Percentiles rank a stretch among this genome's conserved stretches.
Evolutionary conservation across 53 echinoderm and acorn worm genomes (phyloP).

Genomic region (Paracentrotus lividus): DNA sequence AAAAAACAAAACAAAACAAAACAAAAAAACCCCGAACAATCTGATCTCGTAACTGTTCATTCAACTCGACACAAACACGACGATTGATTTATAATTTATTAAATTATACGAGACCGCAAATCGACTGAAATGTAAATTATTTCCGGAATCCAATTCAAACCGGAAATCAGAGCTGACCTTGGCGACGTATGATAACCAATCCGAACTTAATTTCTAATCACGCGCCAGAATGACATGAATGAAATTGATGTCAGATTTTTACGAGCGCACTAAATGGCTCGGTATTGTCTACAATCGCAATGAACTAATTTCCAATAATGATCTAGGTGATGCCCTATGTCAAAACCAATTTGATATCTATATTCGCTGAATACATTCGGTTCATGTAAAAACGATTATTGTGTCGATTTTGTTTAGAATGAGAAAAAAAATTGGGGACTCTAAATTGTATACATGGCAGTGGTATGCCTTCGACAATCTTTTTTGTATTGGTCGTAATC

Average conservation of each 20-base stretch:
- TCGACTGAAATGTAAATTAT: neutral
- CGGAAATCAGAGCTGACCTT: neutral
- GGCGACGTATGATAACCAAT: neutral
- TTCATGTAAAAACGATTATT: neutral
- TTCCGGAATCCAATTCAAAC: neutral
- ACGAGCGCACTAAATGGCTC: conserved; percentile 2
- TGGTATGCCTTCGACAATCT: too few relatives aligned
- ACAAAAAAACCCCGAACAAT: too few relatives aligned
- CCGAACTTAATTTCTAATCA: neutral
- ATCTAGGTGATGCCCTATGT: conserved; percentile 8
- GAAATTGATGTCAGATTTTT: neutral
- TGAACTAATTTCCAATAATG: conserved; percentile 23
- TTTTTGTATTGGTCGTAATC: too few relatives aligned
- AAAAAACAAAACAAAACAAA: too few relatives aligned
- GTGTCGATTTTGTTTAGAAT: too few relatives aligned
- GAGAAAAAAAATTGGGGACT: too few relatives aligned
- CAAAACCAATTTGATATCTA: conserved; percentile 18
- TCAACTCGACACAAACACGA: neutral
- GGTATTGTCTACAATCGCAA: neutral
- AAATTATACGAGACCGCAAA: neutral
- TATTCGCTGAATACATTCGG: neutral
- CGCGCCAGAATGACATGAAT: neutral
- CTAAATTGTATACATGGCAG: too few relatives aligned
- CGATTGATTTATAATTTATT: neutral
- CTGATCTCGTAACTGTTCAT: neutral